Evolutionary conservation across 2,113 vertebrate species (phyloP).

Genomic region (Equus przewalskii): DNA sequence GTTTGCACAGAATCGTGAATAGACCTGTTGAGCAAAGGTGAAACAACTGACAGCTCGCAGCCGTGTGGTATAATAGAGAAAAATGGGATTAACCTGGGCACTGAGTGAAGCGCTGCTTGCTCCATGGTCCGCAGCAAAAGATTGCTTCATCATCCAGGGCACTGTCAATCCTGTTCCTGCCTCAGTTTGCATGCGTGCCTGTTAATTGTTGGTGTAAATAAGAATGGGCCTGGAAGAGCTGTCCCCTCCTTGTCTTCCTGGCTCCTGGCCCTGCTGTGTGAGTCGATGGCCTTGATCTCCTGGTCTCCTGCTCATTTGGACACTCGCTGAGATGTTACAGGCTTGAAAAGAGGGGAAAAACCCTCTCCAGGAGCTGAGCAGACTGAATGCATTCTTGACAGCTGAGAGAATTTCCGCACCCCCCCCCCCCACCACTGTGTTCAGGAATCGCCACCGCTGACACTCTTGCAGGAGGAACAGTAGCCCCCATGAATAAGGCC

Average conservation of each 20-base stretch:
- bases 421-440: neutral
- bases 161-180: neutral
- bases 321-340: neutral
- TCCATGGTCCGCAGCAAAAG: neutral
- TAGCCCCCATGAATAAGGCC: neutral
- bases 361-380: neutral
- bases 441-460: neutral
- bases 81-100: neutral
- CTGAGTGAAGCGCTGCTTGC: fast-evolving
- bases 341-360: neutral
- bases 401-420: neutral
- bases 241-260: neutral
- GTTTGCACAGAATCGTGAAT: neutral
- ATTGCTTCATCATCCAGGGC: neutral
- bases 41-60: neutral
- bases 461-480: neutral
- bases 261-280: neutral
- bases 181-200: neutral
- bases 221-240: neutral
- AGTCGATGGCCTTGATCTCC: neutral
- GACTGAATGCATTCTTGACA: neutral
- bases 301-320: neutral
- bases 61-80: neutral
- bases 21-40: neutral
- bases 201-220: neutral